Evolutionary conservation across 2,888 invertebrate species (phyloP), one percentile per base, ranked within the genome.

Genomic region (Lycocerus yunnanus): DNA sequence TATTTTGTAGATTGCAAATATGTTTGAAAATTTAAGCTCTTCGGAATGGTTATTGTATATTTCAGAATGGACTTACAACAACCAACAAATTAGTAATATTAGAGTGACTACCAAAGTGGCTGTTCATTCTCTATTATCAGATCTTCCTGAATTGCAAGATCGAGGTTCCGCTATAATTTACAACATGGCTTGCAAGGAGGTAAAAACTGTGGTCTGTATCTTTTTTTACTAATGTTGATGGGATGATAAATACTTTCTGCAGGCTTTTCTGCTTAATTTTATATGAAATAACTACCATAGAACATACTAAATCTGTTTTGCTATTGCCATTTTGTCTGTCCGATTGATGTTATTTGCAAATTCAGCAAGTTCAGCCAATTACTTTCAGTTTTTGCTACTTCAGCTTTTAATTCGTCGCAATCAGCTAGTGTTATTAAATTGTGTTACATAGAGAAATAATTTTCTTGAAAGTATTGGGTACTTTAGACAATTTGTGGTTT

Each of bases 181-280:
- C 89, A 97, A 97, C 88, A 90, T 97, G 83, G 95, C 96, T 86
- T 93, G 95, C 90, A 97, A 96, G 93, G 97, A 97, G 93, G 96
- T 97, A 91, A 97, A 96, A 92, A 95, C 96, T 87, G 96, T 97
- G 95, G 96, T 96, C 93, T 91, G 95, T 94, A 93, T 93, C 91
- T 85, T 84, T 81, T 80, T 77, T 43, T 70, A 65, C 60, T 71
- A 63, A 67, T 80, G 77, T 69, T 43, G 8, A 43, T 43, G n/a
- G 43, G 43, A n/a, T 6, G 6, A n/a, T 43, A 43, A 43, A 43
- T 43, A 43, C n/a, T n/a, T 20, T 66, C 20, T 63, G 63, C 63
- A 20, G 14, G 14, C 24, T n/a, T 18, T 67, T n/a, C 14, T 67
- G 58, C 16, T 21, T 67, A 11, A 20, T 71, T 71, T 16, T 15